Percentiles rank a stretch among this genome's conserved stretches.
phyloP scores from a whole-genome alignment of 2,888 invertebrate genomes.

The Drosophila crucigera region DNA sequence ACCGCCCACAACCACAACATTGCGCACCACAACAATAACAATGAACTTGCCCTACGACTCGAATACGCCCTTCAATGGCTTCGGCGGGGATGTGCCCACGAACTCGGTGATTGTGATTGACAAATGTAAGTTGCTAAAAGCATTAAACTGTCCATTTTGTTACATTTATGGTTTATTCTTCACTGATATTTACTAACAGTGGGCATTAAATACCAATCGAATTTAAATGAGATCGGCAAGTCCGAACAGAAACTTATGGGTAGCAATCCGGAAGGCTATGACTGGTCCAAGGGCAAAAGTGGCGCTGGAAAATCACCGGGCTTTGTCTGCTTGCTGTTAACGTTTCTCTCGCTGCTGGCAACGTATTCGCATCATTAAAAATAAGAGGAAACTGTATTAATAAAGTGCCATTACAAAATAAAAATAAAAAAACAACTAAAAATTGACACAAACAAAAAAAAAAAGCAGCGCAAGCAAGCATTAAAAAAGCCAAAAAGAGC shows the following conservation, averaged over 20 bases:
- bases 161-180: constrained; percentile 38
- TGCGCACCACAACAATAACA: constrained; percentile 87
- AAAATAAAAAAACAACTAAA: constrained; percentile 13
- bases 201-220: constrained; percentile 91
- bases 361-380: constrained; percentile 39
- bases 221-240: constrained; percentile 92
- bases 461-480: neutral
- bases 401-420: constrained; percentile 71
- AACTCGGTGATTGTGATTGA: constrained; percentile 88
- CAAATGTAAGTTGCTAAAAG: constrained; percentile 86
- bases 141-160: constrained; percentile 5
- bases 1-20: constrained; percentile 88
- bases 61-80: constrained; percentile 86
- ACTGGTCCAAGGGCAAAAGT: constrained; percentile 83
- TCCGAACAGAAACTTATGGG: constrained; percentile 90
- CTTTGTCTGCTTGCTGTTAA: constrained; percentile 38
- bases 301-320: constrained; percentile 29
- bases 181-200: constrained; percentile 76
- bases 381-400: constrained; percentile 46
- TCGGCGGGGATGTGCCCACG: constrained; percentile 87
- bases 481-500: constrained; percentile 9
- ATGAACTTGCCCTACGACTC: constrained; percentile 34
- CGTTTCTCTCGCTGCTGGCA: constrained; percentile 38
- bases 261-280: constrained; percentile 83
- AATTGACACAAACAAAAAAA: neutral